A percentile compares a stretch with the other conserved stretches of the same genome.
These are phyloP conservation scores for Agonopterix alstromeriana DNA, from an alignment of 2,888 invertebrate species.

Conservation along the genomic window DNA sequence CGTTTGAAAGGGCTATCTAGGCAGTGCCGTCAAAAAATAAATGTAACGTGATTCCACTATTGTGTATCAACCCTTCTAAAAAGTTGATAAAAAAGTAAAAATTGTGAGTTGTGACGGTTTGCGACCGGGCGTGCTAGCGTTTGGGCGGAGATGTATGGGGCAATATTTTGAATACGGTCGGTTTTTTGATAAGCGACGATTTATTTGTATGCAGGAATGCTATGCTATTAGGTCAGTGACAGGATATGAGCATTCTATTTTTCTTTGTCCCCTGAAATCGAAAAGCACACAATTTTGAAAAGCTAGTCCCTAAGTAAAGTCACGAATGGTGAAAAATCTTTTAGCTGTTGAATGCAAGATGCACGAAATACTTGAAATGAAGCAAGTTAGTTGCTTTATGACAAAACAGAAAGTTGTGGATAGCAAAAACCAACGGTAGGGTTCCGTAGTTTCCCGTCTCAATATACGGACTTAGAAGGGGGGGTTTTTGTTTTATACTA, in stretches of 20 bases:
- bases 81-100: conserved; percentile 21
- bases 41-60: conserved; percentile 66
- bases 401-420: too few species aligned
- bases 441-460: too few species aligned
- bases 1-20: conserved; percentile 50
- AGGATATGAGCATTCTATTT: neutral
- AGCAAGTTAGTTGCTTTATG: too few species aligned
- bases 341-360: too few species aligned
- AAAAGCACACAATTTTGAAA: too few species aligned
- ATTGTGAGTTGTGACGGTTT: conserved; percentile 37
- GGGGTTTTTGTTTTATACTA: too few species aligned
- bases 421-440: too few species aligned
- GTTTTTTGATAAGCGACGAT: conserved; percentile 29
- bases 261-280: too few species aligned
- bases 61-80: conserved; percentile 55
- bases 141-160: conserved; percentile 51
- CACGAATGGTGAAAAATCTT: too few species aligned
- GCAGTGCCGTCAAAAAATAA: conserved; percentile 43
- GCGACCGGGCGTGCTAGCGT: conserved; percentile 38
- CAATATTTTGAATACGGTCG: conserved; percentile 57
- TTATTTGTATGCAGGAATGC: conserved; percentile 12
- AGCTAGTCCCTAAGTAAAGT: too few species aligned
- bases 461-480: too few species aligned
- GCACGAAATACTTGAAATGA: too few species aligned
- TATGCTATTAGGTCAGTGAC: neutral